Conservation (phyloP, 2,888 invertebrate species). For the Bombyx huttoni region DNA sequence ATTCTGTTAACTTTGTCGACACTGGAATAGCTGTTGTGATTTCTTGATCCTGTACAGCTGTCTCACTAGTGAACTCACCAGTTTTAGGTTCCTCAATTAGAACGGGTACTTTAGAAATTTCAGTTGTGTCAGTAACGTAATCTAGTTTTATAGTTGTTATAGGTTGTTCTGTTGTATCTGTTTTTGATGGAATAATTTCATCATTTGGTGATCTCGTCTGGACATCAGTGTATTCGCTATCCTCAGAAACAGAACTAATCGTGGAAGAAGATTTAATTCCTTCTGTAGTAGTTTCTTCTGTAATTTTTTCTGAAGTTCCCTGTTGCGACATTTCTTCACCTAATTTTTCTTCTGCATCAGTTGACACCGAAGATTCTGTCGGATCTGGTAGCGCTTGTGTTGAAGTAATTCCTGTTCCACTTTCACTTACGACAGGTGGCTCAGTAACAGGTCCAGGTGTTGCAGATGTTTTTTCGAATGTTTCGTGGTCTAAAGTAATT, state of each 20-base stretch:
- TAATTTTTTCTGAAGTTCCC: background rate
- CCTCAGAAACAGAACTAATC: background rate
- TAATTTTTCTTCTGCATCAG: background rate
- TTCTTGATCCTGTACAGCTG: slow-evolving; percentile 1
- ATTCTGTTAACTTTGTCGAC: background rate
- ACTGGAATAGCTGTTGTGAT: slow-evolving; percentile 2
- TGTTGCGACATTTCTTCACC: slow-evolving; percentile 1
- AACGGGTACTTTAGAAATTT: background rate
- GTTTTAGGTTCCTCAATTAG: background rate
- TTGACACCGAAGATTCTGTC: background rate
- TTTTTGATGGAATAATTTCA: background rate
- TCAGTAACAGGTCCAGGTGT: slow-evolving; percentile 4
- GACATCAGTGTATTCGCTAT: background rate
- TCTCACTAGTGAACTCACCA: background rate
- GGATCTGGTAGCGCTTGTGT: background rate
- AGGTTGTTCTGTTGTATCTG: background rate
- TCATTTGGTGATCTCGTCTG: background rate
- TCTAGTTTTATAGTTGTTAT: background rate
- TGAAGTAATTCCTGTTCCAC: background rate
- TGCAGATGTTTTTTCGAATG: slow-evolving; percentile 1
- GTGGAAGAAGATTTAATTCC: background rate
- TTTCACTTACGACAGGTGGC: background rate
- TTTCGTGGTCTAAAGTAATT: background rate
- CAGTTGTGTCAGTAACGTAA: background rate
- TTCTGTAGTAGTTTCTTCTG: background rate